phyloP scores from a whole-genome alignment of 2,888 invertebrate genomes.

The Yponomeuta plumbellus region DNA sequence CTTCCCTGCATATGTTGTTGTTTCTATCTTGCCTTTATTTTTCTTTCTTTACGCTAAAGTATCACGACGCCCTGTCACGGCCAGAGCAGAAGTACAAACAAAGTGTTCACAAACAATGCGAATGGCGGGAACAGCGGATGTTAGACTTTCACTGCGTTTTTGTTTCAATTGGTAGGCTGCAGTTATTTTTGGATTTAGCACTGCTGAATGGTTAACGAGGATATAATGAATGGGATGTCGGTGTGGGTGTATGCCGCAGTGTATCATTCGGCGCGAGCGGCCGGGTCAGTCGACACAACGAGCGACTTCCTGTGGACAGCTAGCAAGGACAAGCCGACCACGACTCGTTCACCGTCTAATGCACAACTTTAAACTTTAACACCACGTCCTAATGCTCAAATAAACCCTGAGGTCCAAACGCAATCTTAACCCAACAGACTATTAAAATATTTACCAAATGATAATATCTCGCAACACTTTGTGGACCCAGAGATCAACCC shows the following conservation, averaged over 20 bases:
- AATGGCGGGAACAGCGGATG: neutral
- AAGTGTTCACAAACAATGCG: neutral
- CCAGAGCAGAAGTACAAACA: constrained; percentile 7
- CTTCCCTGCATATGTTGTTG: constrained; percentile 18
- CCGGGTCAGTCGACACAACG: constrained; percentile 65
- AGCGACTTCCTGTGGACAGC: constrained; percentile 62
- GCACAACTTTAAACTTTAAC: neutral
- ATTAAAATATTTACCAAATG: constrained; percentile 14
- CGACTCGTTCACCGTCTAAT: constrained; percentile 1
- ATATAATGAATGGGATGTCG: constrained; percentile 14
- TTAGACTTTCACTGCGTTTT: constrained; percentile 15
- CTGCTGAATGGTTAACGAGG: constrained; percentile 14
- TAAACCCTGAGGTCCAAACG: neutral
- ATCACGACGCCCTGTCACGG: constrained; percentile 22
- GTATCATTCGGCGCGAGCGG: constrained; percentile 33
- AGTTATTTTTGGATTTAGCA: constrained; percentile 12
- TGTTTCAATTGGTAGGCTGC: constrained; percentile 11
- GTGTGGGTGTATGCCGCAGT: constrained; percentile 16
- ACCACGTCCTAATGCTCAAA: neutral
- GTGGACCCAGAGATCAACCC: neutral
- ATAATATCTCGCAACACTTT: constrained; percentile 6
- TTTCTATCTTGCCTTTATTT: constrained; percentile 14
- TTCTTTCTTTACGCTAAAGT: constrained; percentile 17
- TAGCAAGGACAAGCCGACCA: constrained; percentile 54
- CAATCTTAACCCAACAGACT: constrained; percentile 7